Evolutionary conservation across 2,888 invertebrate genomes (phyloP).

Genomic region (Elgonia sp.): DNA sequence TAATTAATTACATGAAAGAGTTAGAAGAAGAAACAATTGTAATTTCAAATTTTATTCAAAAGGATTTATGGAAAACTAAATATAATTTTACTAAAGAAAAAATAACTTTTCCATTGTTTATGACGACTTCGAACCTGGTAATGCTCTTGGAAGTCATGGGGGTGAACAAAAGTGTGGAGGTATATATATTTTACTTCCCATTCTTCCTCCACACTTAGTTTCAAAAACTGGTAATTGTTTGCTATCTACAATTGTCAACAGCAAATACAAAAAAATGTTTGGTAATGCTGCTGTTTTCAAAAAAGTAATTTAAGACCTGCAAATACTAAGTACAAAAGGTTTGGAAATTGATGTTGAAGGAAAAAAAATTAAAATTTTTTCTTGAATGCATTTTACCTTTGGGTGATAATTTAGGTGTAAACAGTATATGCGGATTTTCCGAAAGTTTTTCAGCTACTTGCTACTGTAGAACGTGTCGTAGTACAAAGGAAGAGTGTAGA

Average conservation of each 20-base stretch:
- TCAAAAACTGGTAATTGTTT: conserved; percentile 21
- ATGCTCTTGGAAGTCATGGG: neutral
- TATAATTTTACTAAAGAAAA: neutral
- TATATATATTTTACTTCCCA: neutral
- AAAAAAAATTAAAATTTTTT: neutral
- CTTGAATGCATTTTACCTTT: conserved; percentile 30
- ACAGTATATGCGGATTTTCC: conserved; percentile 44
- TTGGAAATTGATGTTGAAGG: conserved; percentile 13
- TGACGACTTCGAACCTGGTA: conserved; percentile 22
- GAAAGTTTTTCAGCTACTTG: conserved; percentile 24
- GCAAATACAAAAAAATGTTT: conserved; percentile 31
- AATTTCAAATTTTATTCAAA: conserved; percentile 48
- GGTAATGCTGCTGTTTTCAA: conserved; percentile 32
- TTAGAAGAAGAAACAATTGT: conserved; percentile 17
- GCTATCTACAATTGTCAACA: conserved; percentile 4
- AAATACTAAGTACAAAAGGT: conserved; percentile 30
- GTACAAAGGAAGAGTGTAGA: conserved; percentile 15
- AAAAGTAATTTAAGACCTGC: conserved; percentile 36
- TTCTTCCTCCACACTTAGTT: conserved; percentile 10
- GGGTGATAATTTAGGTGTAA: conserved; percentile 58
- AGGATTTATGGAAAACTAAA: conserved; percentile 44
- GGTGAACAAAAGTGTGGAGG: neutral
- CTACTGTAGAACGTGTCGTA: conserved; percentile 48
- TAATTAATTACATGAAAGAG: no score
- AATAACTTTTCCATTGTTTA: conserved; percentile 25